phyloP scores from a whole-genome alignment of 1,140 invertebrate genomes.

The Drosophila nannoptera region DNA sequence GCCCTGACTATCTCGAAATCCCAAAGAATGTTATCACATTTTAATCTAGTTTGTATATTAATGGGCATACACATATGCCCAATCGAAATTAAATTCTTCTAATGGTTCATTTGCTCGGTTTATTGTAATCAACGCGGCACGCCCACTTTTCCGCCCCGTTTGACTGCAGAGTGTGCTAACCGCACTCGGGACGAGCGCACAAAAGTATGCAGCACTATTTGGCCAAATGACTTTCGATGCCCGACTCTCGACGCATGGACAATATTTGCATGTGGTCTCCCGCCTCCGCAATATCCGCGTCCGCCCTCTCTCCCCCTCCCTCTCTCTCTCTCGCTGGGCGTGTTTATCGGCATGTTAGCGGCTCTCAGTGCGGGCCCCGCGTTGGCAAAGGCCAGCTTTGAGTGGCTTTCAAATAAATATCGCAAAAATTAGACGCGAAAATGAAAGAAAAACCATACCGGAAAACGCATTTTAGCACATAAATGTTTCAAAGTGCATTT shows the following conservation, averaged over 20 bases:
- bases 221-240: conserved; percentile 67
- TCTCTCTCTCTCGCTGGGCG: neutral
- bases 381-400: conserved; percentile 31
- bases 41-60: no score
- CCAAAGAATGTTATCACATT: no score
- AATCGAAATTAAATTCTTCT: no score
- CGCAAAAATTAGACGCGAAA: conserved; percentile 1
- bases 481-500: conserved; percentile 38
- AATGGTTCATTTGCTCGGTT: no score
- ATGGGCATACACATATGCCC: no score
- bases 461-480: conserved; percentile 18
- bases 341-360: conserved; percentile 34
- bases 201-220: conserved; percentile 72
- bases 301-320: no score
- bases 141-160: neutral
- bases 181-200: conserved; percentile 60
- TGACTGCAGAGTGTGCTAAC: conserved; percentile 43
- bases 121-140: neutral
- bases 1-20: no score
- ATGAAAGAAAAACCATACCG: neutral
- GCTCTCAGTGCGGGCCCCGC: conserved; percentile 8
- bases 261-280: conserved; percentile 55
- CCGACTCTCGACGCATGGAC: conserved; percentile 47
- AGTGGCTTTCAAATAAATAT: conserved; percentile 28
- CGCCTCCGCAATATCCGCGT: no score